Evolutionary conservation across 2,113 vertebrate genomes (phyloP), one percentile per base, ranked within the genome.

Genomic region (Oceanodroma tethys): DNA sequence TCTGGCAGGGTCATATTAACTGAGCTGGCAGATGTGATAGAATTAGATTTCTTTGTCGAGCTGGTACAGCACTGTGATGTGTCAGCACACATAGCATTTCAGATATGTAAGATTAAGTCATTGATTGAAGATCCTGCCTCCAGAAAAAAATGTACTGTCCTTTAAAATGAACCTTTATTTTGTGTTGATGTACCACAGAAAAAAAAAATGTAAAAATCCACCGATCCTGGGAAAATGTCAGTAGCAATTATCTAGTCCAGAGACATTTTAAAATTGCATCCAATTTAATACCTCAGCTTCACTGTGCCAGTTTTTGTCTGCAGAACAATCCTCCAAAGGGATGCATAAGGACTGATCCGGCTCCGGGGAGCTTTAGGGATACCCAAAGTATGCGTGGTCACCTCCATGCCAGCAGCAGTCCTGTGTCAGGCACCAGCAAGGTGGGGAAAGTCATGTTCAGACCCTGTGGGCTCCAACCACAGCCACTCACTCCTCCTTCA

Each of bases 71-170:
- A 82, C 81, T 70, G 59, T 92, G 92, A 90, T 94, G 90, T 88
- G 85, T 93, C 96, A 97, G 92, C 95, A 96, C 70, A 94, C 58
- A 22, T 74, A 96, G 63, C 84, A 62, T 78, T 93, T 90, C 81
- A 93, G 79, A 86, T 93, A 95, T 74, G 87, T 90, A 90, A 80
- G 85, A 90, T 91, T 87, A 94, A 93, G 67, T 73, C 32, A 72
- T 8, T 93, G 93, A 96, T 90, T 89, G 73, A 91, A 87, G 81
- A 92, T 4, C 60, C 60, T 89, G 47, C 25, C 56, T 84, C n/a
- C 60, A 89, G 56, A 93, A 95, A 92, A 92, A 79, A 90, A 90
- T 16, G 16, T 34, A 20, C 27, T 50, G 42, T 58, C 72, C 74
- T 92, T 96, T 94, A 76, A 88, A 90, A 88, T 16, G n/a, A 83